Base-by-base conservation (phyloP, 1,140 invertebrate species). In the Calliphora vicina region DNA sequence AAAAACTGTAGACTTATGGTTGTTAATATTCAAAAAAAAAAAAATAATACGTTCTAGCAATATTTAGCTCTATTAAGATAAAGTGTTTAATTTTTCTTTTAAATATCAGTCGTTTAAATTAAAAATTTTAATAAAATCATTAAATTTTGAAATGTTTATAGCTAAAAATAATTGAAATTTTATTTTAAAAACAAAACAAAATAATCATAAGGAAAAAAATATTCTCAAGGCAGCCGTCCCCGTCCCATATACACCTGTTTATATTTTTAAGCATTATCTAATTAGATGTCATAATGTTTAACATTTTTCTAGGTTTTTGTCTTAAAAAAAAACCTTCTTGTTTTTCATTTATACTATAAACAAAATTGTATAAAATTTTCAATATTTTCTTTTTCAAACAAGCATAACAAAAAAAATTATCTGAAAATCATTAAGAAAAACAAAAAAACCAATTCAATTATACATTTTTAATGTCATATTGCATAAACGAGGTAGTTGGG, bases 221-320 rank as follows among this genome's bases (percentile, higher is more conserved):
- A 35, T 8, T 35, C 35, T 35, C 35, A 35, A 35, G 35, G 35
- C 35, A 35, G 35, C 35, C 35, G 35, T 35, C 35, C 4, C 35
- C 35, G 35, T 35, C 35, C 4, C 35, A 5, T 35, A 35, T 74
- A 74, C 72, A 74, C 72, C 72, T 74, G 72, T 74, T 74, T 29
- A 74, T 17, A 73, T 42, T 17, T 35, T 76, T 76, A 76, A 76
- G 73, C 29, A 35, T 76, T 20, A 20, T 76, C 17, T 76, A 76
- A 76, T 76, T 76, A 27, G 27, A 29, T 76, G 73, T 35, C 72
- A 76, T 35, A 76, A 76, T 35, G 73, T 57, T 57, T 29, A 76
- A 76, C 17, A 76, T 76, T 42, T 76, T 42, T 15, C 27, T n/a
- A 73, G 71, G 3, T 57, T 57, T 57, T 57, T 17, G 1, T 57